A percentile compares a stretch with the other conserved stretches of the same genome.
These are phyloP conservation scores for Gari tellinella DNA, from an alignment of 2,888 invertebrate genomes.

Conservation along the genomic window DNA sequence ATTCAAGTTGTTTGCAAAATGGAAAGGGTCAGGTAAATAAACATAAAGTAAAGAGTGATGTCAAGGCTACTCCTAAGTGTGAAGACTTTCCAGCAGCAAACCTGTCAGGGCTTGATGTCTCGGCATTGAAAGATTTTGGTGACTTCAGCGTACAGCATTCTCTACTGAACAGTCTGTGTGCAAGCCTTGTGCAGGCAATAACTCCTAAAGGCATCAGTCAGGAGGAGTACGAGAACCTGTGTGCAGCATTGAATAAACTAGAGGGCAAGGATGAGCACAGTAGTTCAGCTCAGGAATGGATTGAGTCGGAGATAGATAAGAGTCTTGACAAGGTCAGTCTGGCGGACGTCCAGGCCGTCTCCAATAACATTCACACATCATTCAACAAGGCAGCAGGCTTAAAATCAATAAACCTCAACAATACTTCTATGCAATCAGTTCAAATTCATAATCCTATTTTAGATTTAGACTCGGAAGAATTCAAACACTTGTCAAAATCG, in stretches of 20 bases:
- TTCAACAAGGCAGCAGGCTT: not conserved
- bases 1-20: no score
- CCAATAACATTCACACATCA: no score
- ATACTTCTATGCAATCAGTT: no score
- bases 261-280: constrained; percentile 6
- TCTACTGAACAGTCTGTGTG: constrained; percentile 51
- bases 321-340: no score
- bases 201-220: constrained; percentile 46
- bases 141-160: constrained; percentile 60
- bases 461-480: not conserved
- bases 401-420: not conserved
- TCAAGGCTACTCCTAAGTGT: not conserved
- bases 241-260: constrained; percentile 32
- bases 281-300: not conserved
- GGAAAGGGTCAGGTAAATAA: no score
- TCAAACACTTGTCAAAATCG: constrained; percentile 5
- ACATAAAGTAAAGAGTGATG: not conserved
- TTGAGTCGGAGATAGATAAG: not conserved
- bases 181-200: constrained; percentile 45
- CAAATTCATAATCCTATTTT: no score
- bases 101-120: not conserved
- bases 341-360: no score
- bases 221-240: constrained; percentile 38
- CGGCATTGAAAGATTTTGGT: constrained; percentile 30
- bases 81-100: not conserved